Conservation (phyloP, 2,797 vertebrate species). For the Microtus agrestis region DNA sequence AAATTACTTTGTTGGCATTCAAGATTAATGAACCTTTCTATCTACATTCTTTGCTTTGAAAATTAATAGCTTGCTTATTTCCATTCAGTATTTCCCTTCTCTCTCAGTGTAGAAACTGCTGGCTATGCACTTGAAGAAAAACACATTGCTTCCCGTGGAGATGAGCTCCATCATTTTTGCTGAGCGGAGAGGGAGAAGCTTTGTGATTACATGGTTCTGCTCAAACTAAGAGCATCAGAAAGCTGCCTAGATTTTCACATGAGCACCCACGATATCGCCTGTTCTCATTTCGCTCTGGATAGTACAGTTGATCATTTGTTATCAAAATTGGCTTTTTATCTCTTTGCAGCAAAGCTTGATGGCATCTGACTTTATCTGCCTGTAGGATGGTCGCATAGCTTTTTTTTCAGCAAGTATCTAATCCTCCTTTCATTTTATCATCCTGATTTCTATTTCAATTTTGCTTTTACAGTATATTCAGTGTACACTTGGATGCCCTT, state of each 20-base stretch:
- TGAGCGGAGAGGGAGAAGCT: not conserved
- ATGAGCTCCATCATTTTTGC: not conserved
- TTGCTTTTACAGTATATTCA: not conserved
- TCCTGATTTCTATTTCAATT: not conserved
- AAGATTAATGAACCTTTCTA: not conserved
- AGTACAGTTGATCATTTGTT: constrained; percentile 1
- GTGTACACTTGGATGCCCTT: not conserved
- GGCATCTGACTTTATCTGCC: not conserved
- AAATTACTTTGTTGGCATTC: constrained; percentile 22
- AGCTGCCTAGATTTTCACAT: not conserved
- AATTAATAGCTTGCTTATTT: not conserved
- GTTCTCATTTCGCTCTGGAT: not conserved
- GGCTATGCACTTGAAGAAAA: not conserved
- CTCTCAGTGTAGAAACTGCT: not conserved
- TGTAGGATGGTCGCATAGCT: not conserved
- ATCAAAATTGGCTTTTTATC: not conserved
- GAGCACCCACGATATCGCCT: not conserved
- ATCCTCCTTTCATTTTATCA: constrained; percentile 3
- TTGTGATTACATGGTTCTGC: not conserved
- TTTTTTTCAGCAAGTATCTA: not conserved
- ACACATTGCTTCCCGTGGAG: not conserved
- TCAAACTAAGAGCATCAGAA: not conserved
- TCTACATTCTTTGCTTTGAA: constrained; percentile 49
- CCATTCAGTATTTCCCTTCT: not conserved
- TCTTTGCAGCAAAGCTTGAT: not conserved